These are phyloP conservation scores for Pampusana beccarii DNA, from an alignment of 2,113 vertebrate species.

Conservation along the genomic window DNA sequence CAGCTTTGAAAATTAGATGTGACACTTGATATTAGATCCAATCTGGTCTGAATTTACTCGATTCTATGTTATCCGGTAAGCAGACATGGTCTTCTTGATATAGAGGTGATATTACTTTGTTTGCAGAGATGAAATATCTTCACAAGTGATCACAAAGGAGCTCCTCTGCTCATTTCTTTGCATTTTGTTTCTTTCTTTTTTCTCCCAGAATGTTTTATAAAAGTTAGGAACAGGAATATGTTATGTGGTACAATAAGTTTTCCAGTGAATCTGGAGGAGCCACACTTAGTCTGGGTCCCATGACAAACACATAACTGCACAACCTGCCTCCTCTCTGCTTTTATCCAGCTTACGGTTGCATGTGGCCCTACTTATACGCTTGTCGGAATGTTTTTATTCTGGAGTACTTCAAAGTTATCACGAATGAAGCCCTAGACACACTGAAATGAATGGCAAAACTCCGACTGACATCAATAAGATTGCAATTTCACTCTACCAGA, in stretches of 20 bases:
- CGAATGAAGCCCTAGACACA: constrained; percentile 5
- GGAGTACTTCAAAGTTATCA: constrained; percentile 23
- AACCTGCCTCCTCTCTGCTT: background rate
- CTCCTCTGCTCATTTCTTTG: background rate
- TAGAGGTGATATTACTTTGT: background rate
- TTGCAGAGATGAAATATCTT: background rate
- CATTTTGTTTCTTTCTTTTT: background rate
- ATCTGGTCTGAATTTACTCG: constrained; percentile 14
- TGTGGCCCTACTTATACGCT: constrained; percentile 1
- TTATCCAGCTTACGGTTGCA: background rate
- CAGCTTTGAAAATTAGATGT: background rate
- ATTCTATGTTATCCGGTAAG: background rate
- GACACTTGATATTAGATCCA: background rate
- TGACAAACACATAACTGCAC: background rate
- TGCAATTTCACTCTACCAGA: constrained; percentile 41
- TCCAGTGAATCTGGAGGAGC: background rate
- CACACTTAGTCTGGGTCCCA: background rate
- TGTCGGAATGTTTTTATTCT: constrained; percentile 35
- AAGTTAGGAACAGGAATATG: background rate
- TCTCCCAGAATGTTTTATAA: background rate
- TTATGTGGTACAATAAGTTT: background rate
- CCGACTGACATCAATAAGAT: constrained; percentile 2
- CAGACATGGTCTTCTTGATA: background rate
- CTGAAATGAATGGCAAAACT: constrained; percentile 36
- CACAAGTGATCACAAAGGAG: background rate